Base-by-base conservation (phyloP, 2,113 vertebrate genomes). In the Scomber colias region DNA sequence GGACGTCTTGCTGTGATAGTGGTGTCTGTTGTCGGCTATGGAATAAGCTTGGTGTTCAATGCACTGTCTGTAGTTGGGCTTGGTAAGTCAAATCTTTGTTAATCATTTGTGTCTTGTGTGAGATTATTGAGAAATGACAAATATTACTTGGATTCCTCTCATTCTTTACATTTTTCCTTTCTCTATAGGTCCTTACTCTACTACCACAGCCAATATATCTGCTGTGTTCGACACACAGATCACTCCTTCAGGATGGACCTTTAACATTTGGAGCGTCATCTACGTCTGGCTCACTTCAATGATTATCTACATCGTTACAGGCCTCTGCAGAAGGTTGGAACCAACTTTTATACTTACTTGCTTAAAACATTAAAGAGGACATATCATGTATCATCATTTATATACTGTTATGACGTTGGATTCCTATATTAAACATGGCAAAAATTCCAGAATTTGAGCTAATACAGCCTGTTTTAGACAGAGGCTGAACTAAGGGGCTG, bases 221-320 rank as follows among this genome's bases (percentile, higher is more conserved):
- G 80, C 83, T 11, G 69, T 77, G 51, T 95, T 86, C 50, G 86
- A 88, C 74, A 95, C 94, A 2, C 78, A 93, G 83, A 69, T 95
- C 78, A 95, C 94, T 0, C 95, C 95, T 3, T 92, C 94, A 17
- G 94, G 93, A 55, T 95, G 95, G 95, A 95, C 95, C 65, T 95
- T 95, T 55, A 89, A 82, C 65, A 94, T 95, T 71, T 95, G 95
- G 95, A 92, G 81, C 0, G 45, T 95, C 49, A 95, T 95, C 66
- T 95, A 95, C 45, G 17, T 87, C 40, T 95, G 94, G 95, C 79
- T 95, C 59, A 84, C 85, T 0, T 13, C 75, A 1, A 92, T 94
- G 92, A 15, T 90, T 0, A 3, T 85, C 74, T 94, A 95, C 87
- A 91, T 93, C 12, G 48, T 93, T 3, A 7, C 79, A 0, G 85